These are phyloP conservation scores for Electrona antarctica DNA, from an alignment of 2,113 vertebrate genomes.

Conservation along the genomic window DNA sequence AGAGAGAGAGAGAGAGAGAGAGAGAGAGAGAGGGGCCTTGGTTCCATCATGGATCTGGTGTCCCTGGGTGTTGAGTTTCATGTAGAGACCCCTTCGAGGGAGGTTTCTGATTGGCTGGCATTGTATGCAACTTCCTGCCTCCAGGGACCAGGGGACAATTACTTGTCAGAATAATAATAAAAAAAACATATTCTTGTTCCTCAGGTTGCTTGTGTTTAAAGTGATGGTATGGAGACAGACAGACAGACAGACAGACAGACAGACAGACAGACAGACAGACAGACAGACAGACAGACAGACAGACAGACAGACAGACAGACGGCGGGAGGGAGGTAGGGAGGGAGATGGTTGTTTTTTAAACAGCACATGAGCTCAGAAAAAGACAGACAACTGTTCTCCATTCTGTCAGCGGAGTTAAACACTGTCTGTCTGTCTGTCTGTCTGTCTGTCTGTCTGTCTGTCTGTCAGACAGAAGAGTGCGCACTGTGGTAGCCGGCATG, in stretches of 20 bases:
- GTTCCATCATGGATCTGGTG: conserved; percentile 57
- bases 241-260: conserved; percentile 24
- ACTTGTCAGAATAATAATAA: not conserved
- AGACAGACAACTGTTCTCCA: too few relatives aligned
- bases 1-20: conserved; percentile 3
- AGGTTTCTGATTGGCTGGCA: conserved; percentile 62
- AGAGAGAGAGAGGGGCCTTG: conserved; percentile 36
- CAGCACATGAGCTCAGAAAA: too few relatives aligned
- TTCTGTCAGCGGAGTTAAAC: too few relatives aligned
- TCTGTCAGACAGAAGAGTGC: conserved; percentile 44
- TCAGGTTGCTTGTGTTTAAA: too few relatives aligned
- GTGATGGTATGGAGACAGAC: not conserved
- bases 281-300: not conserved
- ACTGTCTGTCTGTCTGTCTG: too few relatives aligned
- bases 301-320: not conserved
- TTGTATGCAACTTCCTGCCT: conserved; percentile 70
- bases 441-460: not conserved
- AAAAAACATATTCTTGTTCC: too few relatives aligned
- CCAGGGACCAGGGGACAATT: conserved; percentile 56
- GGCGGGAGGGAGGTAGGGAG: too few relatives aligned
- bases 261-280: conserved; percentile 1
- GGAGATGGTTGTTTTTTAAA: too few relatives aligned
- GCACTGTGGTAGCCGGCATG: too few relatives aligned
- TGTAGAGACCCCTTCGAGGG: conserved; percentile 60
- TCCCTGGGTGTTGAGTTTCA: conserved; percentile 64